Evolutionary conservation across 1,140 invertebrate species (phyloP).

Genomic region (Drosophila prosaltans): DNA sequence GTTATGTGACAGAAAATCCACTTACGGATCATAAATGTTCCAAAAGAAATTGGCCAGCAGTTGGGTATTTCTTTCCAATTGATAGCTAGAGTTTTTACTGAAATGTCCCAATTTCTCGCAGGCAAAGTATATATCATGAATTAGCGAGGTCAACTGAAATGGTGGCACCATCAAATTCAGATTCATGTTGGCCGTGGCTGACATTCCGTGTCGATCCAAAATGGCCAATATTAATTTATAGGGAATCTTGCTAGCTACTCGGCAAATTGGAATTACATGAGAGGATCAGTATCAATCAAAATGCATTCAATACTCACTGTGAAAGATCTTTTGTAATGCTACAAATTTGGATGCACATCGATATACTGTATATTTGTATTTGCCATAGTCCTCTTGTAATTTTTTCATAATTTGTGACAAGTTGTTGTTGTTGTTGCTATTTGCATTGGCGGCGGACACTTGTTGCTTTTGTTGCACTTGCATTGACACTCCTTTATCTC

Average conservation of each 20-base stretch:
- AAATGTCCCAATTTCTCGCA: slow-evolving; percentile 78
- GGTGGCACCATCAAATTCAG: slow-evolving; percentile 74
- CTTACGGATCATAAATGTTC: slow-evolving; percentile 81
- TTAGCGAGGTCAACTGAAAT: slow-evolving; percentile 73
- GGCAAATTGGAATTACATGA: slow-evolving; percentile 4
- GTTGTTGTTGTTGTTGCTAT: slow-evolving; percentile 41
- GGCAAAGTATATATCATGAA: slow-evolving; percentile 78
- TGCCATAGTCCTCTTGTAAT: slow-evolving; percentile 60
- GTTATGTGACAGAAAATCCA: neutral
- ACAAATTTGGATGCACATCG: slow-evolving; percentile 76
- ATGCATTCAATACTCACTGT: slow-evolving; percentile 59
- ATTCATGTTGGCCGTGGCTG: slow-evolving; percentile 25
- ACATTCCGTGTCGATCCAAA: slow-evolving; percentile 70
- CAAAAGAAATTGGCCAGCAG: slow-evolving; percentile 77
- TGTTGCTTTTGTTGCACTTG: slow-evolving; percentile 39
- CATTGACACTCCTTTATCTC: neutral
- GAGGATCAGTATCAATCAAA: neutral
- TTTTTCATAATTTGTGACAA: slow-evolving; percentile 62
- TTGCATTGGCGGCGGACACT: slow-evolving; percentile 33
- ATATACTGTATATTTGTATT: slow-evolving; percentile 80
- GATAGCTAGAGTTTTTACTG: slow-evolving; percentile 47
- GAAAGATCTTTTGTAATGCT: slow-evolving; percentile 70
- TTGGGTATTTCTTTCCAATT: slow-evolving; percentile 57
- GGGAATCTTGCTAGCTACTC: slow-evolving; percentile 67
- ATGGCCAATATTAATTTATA: slow-evolving; percentile 73